Base-by-base conservation (phyloP, 2,888 invertebrate genomes). In the Archips crataeganus region DNA sequence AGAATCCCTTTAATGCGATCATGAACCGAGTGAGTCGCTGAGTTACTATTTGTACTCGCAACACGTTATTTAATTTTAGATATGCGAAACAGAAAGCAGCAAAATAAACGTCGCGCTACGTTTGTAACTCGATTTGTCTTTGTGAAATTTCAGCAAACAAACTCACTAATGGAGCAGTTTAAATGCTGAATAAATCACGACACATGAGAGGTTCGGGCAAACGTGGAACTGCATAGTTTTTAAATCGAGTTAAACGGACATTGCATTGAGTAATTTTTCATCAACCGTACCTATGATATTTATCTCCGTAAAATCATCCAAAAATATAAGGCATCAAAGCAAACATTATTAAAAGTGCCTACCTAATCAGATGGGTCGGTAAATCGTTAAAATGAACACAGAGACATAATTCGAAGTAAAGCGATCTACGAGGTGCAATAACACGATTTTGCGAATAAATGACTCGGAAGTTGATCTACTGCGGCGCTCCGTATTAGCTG, bases 381-480 rank as follows among this genome's bases (percentile, higher is more conserved):
- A 74, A 74, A 74, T 74, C 74, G 32, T 65, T 15, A 39, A 51
- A 74, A 60, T n/a, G 70, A 70, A 57, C 66, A 69, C 60, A 69
- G 69, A 74, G 74, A 74, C 74, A 74, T 90, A 89, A 92, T 91
- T 91, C 87, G 82, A 85, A 89, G 90, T 89, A 90, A 89, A 90
- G 87, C 88, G 90, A 90, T 90, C 88, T 84, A 86, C 86, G 88
- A 90, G 89, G 90, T 91, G 93, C 93, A 91, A 92, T 93, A 93
- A 93, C 92, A 90, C 88, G 92, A 93, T 93, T 23, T 93, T 91
- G 88, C 85, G 90, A 91, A 90, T 91, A 92, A 94, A 92, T 92
- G 92, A 90, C 86, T 87, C 80, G 92, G 92, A 93, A 94, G 90
- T 90, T 92, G 91, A 92, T 91, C 91, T 92, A 92, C 87, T 82